Evolutionary conservation across 2,888 invertebrate species (phyloP), one percentile per base, ranked within the genome.

Genomic region (Heliconius cydno): DNA sequence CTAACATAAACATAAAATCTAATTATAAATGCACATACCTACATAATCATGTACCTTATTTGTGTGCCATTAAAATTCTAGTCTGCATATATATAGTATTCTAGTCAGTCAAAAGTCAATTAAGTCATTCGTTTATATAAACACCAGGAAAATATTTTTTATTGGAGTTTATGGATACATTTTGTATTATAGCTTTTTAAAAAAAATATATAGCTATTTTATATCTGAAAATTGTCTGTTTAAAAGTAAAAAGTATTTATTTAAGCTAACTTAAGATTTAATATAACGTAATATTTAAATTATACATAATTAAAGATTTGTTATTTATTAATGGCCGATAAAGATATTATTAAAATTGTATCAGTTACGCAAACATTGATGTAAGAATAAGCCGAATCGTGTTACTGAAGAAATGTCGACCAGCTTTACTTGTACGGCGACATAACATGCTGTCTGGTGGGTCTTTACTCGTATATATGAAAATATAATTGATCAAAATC

Each of bases 361-460:
- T 84, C 80, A 76, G 76, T 82, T 80, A 71, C 76, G 66, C 66
- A 80, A 80, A 15, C 66, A 77, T 75, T 77, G 34, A 80, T 71
- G 76, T 77, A 79, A 79, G 77, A 78, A 66, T 38, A 73, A 72
- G 76, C 77, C 70, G 72, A 66, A 77, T 74, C 74, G 70, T 28
- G 78, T 25, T 66, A 57, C 57, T 66, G 66, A 73, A 72, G n/a
- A 78, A 65, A 78, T 66, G 66, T 66, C 38, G 78, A 57, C 66
- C 73, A 73, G 57, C 73, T 30, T 73, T 66, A 52, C 66, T 52
- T 57, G 52, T 46, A 78, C 19, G 12, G 28, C 77, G 63, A 71
- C 63, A 77, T 77, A 77, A 38, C 60, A 60, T 70, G 41, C 77
- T 65, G 77, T 60, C 77, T 77, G 41, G 60, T 71, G 15, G 22